Evolutionary conservation across 2,888 invertebrate genomes (phyloP), one percentile per base, ranked within the genome.

Genomic region (Phengaris arion): DNA sequence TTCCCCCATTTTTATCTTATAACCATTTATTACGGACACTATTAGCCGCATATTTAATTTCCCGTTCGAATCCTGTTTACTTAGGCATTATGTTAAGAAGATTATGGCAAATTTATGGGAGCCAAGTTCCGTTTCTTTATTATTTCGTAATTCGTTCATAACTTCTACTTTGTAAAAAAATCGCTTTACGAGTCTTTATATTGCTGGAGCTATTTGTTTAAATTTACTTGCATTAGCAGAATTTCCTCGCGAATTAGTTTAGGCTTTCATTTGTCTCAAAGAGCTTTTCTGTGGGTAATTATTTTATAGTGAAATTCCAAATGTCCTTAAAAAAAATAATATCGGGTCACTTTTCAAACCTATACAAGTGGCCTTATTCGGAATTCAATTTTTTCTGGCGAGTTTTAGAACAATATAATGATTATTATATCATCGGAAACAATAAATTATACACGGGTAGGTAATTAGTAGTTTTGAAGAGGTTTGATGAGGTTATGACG

Each of bases 81-180:
- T 84, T 86, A 84, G 80, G 85, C 83, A 84, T 88, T 86, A 88
- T 86, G 86, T 81, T 88, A 90, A 92, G 91, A 86, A 89, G 91
- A 91, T 92, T 91, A 90, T 80, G 80, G 81, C 85, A 85, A 89
- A 91, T 89, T 89, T 89, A 88, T 88, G 84, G 81, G 82, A 81
- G 82, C 85, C 85, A 87, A 83, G 82, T 83, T 82, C 82, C 81
- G 83, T 83, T 85, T 84, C 83, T 86, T 83, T 83, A 84, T 85
- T 86, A 85, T 83, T 83, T 81, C 77, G 79, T 82, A 81, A 83
- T 84, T 83, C n/a, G n/a, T n/a, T 84, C 82, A 83, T 86, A 83
- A 85, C 85, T 86, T 82, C 76, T 78, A 78, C 78, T 79, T 77
- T 74, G 77, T 68, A 75, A 72, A 69, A 74, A 77, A 70, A 75